A percentile compares a stretch with the other conserved stretches of the same genome.
phyloP scores from a whole-genome alignment of 2,113 vertebrate genomes.

The Oenanthe melanoleuca region DNA sequence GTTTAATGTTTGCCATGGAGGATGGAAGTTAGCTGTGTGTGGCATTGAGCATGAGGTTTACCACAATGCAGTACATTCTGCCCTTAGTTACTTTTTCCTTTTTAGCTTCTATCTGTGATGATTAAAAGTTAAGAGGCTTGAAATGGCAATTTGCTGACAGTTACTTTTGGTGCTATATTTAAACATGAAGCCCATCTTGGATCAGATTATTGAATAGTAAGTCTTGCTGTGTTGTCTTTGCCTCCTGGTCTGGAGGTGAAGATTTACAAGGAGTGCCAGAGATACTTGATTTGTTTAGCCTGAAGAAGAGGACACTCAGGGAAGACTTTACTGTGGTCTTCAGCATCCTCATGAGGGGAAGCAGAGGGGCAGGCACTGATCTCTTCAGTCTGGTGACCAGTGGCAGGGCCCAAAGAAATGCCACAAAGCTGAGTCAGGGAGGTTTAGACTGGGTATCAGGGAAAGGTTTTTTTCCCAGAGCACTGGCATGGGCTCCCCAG shows the following conservation, averaged over 20 bases:
- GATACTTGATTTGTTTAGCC: background rate
- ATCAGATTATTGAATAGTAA: background rate
- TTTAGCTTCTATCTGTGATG: background rate
- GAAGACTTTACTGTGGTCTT: background rate
- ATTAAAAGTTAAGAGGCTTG: background rate
- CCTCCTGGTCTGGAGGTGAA: background rate
- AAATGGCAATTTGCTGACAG: background rate
- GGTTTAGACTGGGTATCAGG: background rate
- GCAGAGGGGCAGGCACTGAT: background rate
- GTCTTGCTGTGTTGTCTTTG: background rate
- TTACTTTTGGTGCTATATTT: background rate
- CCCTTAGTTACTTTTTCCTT: background rate
- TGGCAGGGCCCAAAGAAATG: background rate
- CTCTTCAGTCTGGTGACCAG: background rate
- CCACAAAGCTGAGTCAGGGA: background rate
- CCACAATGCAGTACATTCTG: background rate
- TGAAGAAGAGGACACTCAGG: background rate
- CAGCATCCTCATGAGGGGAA: background rate
- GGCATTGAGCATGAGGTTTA: background rate
- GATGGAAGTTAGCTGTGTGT: background rate
- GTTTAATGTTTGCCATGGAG: rapidly evolving
- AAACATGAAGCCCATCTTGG: background rate
- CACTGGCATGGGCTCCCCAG: background rate
- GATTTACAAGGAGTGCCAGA: background rate
- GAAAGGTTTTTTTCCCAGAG: background rate